These are phyloP conservation scores for Dendrophyllia cribrosa DNA, from an alignment of 64 coral and sea anemone genomes.

Conservation along the genomic window DNA sequence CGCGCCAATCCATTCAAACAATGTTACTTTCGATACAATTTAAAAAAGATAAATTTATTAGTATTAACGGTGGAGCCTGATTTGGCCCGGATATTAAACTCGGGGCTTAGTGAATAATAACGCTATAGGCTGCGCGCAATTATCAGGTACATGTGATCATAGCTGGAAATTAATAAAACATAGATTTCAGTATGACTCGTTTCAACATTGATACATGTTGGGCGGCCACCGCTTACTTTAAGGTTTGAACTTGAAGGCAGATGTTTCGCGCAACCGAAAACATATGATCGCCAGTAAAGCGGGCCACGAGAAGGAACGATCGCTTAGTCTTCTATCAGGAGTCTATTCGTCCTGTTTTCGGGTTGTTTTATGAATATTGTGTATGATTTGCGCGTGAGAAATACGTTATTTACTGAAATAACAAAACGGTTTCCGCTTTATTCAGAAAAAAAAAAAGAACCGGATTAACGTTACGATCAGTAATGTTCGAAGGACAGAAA, in stretches of 20 bases:
- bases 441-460: no score
- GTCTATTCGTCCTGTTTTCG: no score
- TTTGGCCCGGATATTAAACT: not conserved
- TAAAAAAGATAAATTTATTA: not conserved
- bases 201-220: not conserved
- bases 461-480: not conserved
- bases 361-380: no score
- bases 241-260: no score
- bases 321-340: no score
- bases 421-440: not conserved
- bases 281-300: no score
- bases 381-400: not conserved
- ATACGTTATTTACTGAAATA: not conserved
- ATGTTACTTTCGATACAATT: not conserved
- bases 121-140: not conserved
- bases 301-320: no score
- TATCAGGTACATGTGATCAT: not conserved
- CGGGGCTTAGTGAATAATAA: not conserved
- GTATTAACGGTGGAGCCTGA: not conserved
- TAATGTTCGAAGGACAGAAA: not conserved
- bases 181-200: no score
- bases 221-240: not conserved
- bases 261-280: no score
- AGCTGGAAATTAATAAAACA: no score
- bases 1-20: not conserved